Evolutionary conservation across 2,113 vertebrate genomes (phyloP), one percentile per base, ranked within the genome.

Genomic region (Sciurus niger): DNA sequence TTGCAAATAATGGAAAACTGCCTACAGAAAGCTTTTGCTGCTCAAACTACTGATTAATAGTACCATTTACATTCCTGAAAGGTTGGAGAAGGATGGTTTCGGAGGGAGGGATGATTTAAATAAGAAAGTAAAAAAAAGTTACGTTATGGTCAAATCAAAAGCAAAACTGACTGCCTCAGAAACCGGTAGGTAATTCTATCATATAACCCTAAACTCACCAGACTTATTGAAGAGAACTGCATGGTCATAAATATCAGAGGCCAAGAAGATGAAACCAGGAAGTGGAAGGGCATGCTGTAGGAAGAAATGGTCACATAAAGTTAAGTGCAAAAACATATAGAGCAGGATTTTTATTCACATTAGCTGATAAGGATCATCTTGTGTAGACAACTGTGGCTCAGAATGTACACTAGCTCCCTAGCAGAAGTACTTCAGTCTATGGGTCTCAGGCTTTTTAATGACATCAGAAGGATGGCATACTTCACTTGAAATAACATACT

Each of bases 201-300:
- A 12, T 14, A 10, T 80, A n/a, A 72, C 10, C 2, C 25, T 68
- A 82, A 17, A 99, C 99, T 99, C 97, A 99, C 99, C 98, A 6
- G 99, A 99, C 94, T 99, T 99, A 98, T 68, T 99, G 99, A 99
- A 99, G 94, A 99, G 98, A 93, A 99, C 55, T 0, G 98, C 98
- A 3, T 99, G 99, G 46, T 98, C 98, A 98, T 99, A 99, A 97
- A 99, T 99, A 98, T 99, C 98, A 22, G 99, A 98, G 46, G 99
- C 99, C 76, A 99, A 98, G n/a, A 99, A 99, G 90, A 99, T 98
- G 98, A 99, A 99, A 6, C 99, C 99, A 0, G 99, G 99, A 77
- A 99, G 98, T 0, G 99, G 99, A 87, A 99, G 98, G 0, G 98
- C 99, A 0, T 99, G 99, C 99, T 99, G 95, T 53, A 37, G 98